Conservation (phyloP, 2,888 invertebrate species). For the Hypercompe scribonia region DNA sequence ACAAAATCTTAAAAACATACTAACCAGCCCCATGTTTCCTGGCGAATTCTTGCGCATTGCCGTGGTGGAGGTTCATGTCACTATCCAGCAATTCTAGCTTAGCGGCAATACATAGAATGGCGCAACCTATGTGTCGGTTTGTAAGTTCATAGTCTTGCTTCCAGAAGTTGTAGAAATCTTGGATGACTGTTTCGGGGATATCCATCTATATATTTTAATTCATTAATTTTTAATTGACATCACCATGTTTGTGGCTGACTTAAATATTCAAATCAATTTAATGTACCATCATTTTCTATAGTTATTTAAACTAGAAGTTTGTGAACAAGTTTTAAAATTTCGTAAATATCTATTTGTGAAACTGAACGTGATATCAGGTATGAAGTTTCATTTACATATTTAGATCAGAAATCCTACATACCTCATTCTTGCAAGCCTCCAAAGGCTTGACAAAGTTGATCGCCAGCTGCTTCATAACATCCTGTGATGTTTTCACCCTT, state of each 20-base stretch:
- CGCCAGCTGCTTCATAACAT: conserved; percentile 58
- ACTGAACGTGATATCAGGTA: background rate
- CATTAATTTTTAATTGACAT: background rate
- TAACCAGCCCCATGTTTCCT: conserved; percentile 73
- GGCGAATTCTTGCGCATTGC: conserved; percentile 72
- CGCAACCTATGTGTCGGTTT: conserved; percentile 67
- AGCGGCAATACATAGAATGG: conserved; percentile 68
- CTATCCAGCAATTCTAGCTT: conserved; percentile 70
- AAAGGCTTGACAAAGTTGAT: conserved; percentile 59
- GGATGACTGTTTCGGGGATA: conserved; percentile 57
- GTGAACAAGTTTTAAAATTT: too few species aligned
- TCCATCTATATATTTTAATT: conserved; percentile 50
- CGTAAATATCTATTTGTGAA: too few species aligned
- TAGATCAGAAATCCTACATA: conserved; percentile 26
- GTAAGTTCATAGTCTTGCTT: conserved; percentile 60
- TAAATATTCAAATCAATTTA: background rate
- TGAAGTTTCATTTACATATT: background rate
- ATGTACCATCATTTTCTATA: too few species aligned
- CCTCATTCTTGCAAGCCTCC: conserved; percentile 64
- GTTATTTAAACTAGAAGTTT: too few species aligned
- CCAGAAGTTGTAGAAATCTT: conserved; percentile 71
- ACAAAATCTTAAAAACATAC: conserved; percentile 12
- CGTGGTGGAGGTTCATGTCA: conserved; percentile 71
- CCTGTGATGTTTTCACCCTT: conserved; percentile 56
- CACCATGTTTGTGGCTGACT: background rate